phyloP scores from a whole-genome alignment of 2,888 invertebrate species.

The Drosophila anomalipes region DNA sequence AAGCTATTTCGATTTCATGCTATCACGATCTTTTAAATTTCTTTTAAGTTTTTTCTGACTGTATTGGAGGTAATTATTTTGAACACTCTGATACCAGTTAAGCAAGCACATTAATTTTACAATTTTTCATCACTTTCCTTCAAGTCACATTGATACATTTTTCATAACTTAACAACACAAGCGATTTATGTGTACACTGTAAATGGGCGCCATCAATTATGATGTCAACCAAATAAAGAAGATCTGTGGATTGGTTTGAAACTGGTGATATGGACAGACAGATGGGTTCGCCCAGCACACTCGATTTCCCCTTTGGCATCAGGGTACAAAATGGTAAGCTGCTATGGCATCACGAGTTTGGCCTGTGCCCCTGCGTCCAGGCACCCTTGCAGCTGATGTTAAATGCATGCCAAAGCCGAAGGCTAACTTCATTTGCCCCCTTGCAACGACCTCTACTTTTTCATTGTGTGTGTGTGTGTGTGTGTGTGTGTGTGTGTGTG shows the following conservation, averaged over 20 bases:
- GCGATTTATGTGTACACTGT: neutral
- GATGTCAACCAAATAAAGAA: neutral
- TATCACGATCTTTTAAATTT: too few species aligned
- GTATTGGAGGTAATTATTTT: neutral
- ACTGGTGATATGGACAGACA: neutral
- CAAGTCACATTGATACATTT: neutral
- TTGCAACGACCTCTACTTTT: constrained; percentile 2
- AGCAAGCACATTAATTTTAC: neutral
- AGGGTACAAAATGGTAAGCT: constrained; percentile 41
- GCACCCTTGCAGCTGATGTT: constrained; percentile 52
- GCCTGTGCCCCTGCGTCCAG: constrained; percentile 22
- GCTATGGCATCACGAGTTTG: constrained; percentile 56
- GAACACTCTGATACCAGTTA: neutral
- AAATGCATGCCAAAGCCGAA: constrained; percentile 77
- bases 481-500: constrained; percentile 9
- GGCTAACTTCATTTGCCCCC: constrained; percentile 77
- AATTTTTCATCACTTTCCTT: neutral
- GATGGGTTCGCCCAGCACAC: neutral
- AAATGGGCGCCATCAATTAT: neutral
- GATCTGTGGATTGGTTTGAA: neutral
- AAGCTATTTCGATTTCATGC: neutral
- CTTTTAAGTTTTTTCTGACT: neutral
- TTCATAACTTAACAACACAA: neutral
- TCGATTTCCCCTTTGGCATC: neutral
- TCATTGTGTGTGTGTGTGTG: constrained; percentile 19